Conservation (phyloP, 2,888 invertebrate genomes). For the Oscheius sp. region DNA sequence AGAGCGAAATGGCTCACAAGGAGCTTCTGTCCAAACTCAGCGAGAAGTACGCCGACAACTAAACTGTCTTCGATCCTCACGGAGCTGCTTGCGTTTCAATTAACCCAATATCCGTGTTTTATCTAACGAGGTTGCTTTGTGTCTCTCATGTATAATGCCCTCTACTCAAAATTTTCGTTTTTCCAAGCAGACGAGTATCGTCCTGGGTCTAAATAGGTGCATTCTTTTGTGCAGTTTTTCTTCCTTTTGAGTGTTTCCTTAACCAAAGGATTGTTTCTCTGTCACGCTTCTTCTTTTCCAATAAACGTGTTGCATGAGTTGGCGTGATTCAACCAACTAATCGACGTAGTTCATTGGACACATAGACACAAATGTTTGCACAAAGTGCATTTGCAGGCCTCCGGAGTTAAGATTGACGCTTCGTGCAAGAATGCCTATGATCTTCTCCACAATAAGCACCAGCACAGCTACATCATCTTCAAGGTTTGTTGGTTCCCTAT, state of each 20-base stretch:
- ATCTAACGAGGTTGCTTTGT: slow-evolving; percentile 21
- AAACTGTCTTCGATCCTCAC: slow-evolving; percentile 36
- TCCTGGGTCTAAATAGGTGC: slow-evolving; percentile 31
- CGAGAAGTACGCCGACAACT: slow-evolving; percentile 73
- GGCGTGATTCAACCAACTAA: too few species aligned
- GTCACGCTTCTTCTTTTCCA: neutral
- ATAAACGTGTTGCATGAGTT: slow-evolving; percentile 25
- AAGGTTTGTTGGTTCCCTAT: slow-evolving; percentile 42
- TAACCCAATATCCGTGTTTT: slow-evolving; percentile 22
- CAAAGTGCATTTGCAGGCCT: slow-evolving; percentile 55
- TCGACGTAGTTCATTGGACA: too few species aligned
- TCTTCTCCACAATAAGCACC: slow-evolving; percentile 72
- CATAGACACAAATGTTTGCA: neutral
- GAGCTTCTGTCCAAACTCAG: slow-evolving; percentile 70
- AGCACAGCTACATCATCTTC: slow-evolving; percentile 72
- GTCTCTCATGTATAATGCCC: slow-evolving; percentile 24
- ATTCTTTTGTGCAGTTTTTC: slow-evolving; percentile 28
- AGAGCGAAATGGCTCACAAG: slow-evolving; percentile 72
- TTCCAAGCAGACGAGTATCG: slow-evolving; percentile 10
- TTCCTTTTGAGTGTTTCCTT: slow-evolving; percentile 11
- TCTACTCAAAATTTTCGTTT: slow-evolving; percentile 10
- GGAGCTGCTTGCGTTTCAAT: slow-evolving; percentile 40
- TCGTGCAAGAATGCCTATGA: slow-evolving; percentile 73
- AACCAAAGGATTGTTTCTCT: slow-evolving; percentile 27
- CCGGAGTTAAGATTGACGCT: slow-evolving; percentile 72